Conservation (phyloP, 2,888 invertebrate species). For the Listrodromus nycthemerus region DNA sequence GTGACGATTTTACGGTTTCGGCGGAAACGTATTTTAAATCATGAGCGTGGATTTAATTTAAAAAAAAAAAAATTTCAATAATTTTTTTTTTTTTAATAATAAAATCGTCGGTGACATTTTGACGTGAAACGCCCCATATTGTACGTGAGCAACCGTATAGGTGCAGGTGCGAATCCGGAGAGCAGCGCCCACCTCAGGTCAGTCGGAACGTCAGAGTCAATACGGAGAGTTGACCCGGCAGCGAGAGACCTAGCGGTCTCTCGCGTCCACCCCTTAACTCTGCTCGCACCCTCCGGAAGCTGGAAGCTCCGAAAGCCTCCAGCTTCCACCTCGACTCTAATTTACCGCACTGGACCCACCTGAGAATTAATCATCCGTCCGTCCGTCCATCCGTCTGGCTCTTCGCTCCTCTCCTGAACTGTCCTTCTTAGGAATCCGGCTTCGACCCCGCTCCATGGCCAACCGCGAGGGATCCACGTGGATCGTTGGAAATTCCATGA, state of each 20-base stretch:
- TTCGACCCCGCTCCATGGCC: constrained; percentile 25
- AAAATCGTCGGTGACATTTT: too few species aligned
- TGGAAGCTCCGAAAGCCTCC: constrained; percentile 1
- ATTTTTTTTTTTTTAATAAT: too few species aligned
- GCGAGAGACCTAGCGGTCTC: constrained; percentile 20
- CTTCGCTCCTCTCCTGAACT: neutral
- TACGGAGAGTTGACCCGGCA: constrained; percentile 27
- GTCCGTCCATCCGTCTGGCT: neutral
- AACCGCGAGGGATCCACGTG: constrained; percentile 19
- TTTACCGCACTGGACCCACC: constrained; percentile 43
- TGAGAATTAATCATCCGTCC: constrained; percentile 17
- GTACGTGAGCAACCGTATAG: too few species aligned
- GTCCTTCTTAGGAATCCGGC: constrained; percentile 7
- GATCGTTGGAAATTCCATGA: neutral
- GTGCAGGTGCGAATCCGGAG: constrained; percentile 41
- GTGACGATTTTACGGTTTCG: too few species aligned
- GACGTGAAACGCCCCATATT: too few species aligned
- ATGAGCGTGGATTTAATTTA: too few species aligned
- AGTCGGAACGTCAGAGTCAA: constrained; percentile 54
- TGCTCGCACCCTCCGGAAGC: constrained; percentile 54
- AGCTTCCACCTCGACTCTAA: constrained; percentile 38
- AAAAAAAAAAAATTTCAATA: too few species aligned
- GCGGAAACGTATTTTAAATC: too few species aligned
- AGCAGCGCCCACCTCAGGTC: constrained; percentile 27
- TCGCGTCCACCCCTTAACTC: constrained; percentile 60